Conservation (phyloP, 2,888 invertebrate genomes). For the Pachydiplax longipennis region DNA sequence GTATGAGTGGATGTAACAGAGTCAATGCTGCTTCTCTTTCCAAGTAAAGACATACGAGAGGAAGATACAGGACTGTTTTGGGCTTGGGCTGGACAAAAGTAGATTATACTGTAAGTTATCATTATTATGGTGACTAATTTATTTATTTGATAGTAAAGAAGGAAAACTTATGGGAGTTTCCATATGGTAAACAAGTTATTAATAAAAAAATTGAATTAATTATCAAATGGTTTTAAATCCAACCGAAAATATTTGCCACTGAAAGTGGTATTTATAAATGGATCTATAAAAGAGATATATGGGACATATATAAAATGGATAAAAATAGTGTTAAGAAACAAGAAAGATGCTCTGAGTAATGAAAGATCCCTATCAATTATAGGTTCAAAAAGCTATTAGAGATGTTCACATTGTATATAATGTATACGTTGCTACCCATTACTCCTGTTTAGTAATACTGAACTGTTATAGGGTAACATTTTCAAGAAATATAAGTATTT, state of each 20-base stretch:
- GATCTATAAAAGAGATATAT: not conserved
- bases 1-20: not conserved
- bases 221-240: not conserved
- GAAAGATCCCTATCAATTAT: no score
- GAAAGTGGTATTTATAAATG: not conserved
- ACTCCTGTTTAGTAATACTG: not conserved
- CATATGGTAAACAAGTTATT: not conserved
- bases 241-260: not conserved
- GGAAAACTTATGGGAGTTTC: not conserved
- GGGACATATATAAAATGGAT: no score
- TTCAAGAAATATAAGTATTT: not conserved
- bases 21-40: constrained; percentile 5
- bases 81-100: not conserved
- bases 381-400: no score
- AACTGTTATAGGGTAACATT: not conserved
- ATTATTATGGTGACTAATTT: not conserved
- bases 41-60: not conserved
- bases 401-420: no score
- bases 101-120: not conserved
- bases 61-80: not conserved
- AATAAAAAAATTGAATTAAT: not conserved
- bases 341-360: no score
- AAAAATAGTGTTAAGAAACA: no score
- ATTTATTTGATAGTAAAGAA: not conserved
- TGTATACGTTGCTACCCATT: no score